Evolutionary conservation across 2,888 invertebrate species (phyloP), one percentile per base, ranked within the genome.

Genomic region (Ochropacha duplaris): DNA sequence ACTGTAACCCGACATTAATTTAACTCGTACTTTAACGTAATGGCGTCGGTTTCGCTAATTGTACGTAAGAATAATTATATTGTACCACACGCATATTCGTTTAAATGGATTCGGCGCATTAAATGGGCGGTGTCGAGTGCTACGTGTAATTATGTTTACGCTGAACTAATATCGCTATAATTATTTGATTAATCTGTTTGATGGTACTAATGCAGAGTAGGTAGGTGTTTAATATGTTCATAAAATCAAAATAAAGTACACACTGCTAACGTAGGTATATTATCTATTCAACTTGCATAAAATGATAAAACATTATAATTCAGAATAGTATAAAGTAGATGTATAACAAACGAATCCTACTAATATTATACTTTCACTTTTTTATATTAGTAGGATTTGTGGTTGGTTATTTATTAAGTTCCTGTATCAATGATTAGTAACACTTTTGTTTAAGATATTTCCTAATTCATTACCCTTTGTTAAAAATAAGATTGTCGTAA

Each of bases 31-130:
- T 87, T 87, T 79, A 81, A 75, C 78, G 74, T 92, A 91, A 92
- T 92, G 88, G 91, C 83, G 86, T 86, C 83, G 92, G 92, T 92
- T 92, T 88, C 85, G 78, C 90, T 91, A 92, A 92, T 92, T 92
- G 90, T 87, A 78, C 83, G 86, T 86, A 84, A 84, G 87, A 88
- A 90, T 90, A 86, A 89, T 90, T 87, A 88, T 88, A 87, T 87
- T 86, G 86, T 80, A 79, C 78, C 77, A 71, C 76, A 71, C 78
- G 81, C 83, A 82, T 86, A 86, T 84, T 71, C 83, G 78, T 86
- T 84, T 86, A 87, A 89, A 90, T 90, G 88, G 86, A 86, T 86
- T 83, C 83, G 72, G 78, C 77, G 80, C 78, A 81, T 83, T 79
- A 78, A 31, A 80, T 67, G 74, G 74, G 71, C 72, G 76, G 72